phyloP scores from a whole-genome alignment of 2,888 invertebrate species.

The Acrobeloides nanus region DNA sequence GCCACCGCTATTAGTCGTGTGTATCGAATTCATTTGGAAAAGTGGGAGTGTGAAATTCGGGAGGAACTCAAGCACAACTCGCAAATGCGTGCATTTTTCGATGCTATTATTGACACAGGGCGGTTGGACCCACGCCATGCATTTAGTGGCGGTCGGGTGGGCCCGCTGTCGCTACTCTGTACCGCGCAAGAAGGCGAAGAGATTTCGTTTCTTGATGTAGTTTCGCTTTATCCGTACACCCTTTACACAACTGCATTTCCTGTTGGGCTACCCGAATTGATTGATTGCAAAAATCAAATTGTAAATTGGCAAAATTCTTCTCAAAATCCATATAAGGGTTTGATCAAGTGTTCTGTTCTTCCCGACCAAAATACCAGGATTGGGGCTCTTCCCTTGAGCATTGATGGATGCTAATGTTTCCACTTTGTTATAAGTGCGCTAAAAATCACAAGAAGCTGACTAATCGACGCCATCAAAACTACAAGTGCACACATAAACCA shows the following conservation, averaged over 20 bases:
- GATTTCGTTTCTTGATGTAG: background rate
- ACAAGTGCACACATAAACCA: constrained; percentile 5
- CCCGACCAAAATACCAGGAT: constrained; percentile 1
- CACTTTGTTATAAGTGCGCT: background rate
- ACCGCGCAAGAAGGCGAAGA: background rate
- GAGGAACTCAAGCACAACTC: background rate
- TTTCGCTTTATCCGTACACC: constrained; percentile 11
- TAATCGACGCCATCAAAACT: too few relatives aligned
- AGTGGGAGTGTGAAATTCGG: constrained; percentile 1
- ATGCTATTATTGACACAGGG: background rate
- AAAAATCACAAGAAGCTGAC: constrained; percentile 1
- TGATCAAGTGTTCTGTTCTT: constrained; percentile 5
- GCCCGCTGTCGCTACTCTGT: background rate
- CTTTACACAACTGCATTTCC: constrained; percentile 7
- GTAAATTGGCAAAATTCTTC: background rate
- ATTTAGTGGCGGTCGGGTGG: background rate
- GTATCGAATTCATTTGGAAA: background rate
- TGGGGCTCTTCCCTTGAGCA: constrained; percentile 1
- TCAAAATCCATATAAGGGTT: background rate
- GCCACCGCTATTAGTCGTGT: background rate
- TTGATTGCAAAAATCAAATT: background rate
- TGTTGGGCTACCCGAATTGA: constrained; percentile 3
- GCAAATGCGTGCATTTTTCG: constrained; percentile 1
- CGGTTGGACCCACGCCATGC: background rate
- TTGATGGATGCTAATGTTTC: background rate